A percentile compares a stretch with the other conserved stretches of the same genome.
Evolutionary conservation across 2,113 vertebrate species (phyloP).

Genomic region (Datnioides undecimradiatus): DNA sequence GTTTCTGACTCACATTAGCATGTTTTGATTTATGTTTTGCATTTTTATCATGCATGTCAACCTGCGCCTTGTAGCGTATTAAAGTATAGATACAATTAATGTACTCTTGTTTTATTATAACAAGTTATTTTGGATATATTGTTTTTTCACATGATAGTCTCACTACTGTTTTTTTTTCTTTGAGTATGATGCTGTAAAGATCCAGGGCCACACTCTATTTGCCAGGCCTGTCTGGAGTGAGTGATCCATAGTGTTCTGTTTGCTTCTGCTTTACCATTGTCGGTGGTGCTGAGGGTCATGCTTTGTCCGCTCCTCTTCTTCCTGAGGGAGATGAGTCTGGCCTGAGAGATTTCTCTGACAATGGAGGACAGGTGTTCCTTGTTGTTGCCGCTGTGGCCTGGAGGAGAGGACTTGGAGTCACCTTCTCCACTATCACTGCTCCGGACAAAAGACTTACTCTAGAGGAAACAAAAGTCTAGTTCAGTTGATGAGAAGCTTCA

Average conservation of each 20-base stretch:
- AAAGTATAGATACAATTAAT: neutral
- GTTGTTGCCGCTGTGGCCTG: conserved; percentile 76
- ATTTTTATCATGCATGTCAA: neutral
- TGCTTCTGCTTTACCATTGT: conserved; percentile 78
- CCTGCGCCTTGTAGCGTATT: no score
- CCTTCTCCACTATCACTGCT: conserved; percentile 77
- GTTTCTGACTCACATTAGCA: no score
- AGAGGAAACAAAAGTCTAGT: conserved; percentile 25
- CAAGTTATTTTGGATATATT: no score
- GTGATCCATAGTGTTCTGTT: neutral
- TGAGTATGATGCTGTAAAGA: neutral
- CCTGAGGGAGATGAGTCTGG: conserved; percentile 80
- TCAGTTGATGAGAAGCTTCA: neutral
- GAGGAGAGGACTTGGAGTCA: conserved; percentile 83
- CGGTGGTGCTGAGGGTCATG: conserved; percentile 63
- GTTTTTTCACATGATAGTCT: neutral
- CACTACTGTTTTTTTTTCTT: neutral
- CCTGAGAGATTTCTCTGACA: conserved; percentile 82
- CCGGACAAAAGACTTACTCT: conserved; percentile 84
- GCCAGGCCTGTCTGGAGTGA: neutral
- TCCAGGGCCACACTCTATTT: neutral
- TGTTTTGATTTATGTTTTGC: no score
- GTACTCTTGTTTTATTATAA: neutral
- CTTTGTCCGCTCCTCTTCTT: conserved; percentile 79
- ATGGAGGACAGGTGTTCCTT: conserved; percentile 77